Evolutionary conservation across 2,113 vertebrate species (phyloP).

Genomic region (Scytalopus superciliaris): DNA sequence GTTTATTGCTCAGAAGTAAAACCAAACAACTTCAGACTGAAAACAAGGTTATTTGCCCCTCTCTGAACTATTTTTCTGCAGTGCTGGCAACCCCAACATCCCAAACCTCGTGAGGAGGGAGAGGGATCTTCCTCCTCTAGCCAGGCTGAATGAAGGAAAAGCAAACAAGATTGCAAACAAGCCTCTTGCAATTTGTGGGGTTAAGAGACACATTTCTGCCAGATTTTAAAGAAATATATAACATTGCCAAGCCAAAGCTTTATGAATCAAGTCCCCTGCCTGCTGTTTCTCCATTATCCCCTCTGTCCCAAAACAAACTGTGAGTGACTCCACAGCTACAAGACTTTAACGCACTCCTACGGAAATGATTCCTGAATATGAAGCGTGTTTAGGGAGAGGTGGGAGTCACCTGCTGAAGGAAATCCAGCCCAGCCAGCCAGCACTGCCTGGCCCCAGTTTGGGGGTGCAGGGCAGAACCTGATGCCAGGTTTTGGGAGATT

Average conservation of each 20-base stretch:
- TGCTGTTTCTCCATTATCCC: neutral
- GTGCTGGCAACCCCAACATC: neutral
- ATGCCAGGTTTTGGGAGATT: neutral
- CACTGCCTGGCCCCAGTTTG: accelerated
- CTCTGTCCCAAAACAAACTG: neutral
- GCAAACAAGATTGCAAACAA: neutral
- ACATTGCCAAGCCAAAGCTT: neutral
- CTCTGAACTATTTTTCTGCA: neutral
- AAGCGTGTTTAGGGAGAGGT: neutral
- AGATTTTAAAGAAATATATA: neutral
- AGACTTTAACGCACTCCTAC: accelerated
- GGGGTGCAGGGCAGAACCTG: accelerated
- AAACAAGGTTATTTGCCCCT: neutral
- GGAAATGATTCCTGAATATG: accelerated
- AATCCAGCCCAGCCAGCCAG: neutral
- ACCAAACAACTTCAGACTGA: neutral
- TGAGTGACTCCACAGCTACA: accelerated
- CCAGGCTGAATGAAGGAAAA: neutral
- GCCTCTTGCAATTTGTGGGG: neutral
- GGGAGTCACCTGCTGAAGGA: neutral
- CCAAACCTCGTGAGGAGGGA: accelerated
- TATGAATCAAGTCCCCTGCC: neutral
- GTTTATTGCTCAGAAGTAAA: neutral
- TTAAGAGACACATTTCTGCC: neutral
- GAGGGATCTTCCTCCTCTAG: neutral